These are phyloP conservation scores for Coregonus sp. DNA, from an alignment of 2,797 vertebrate species.

Conservation along the genomic window DNA sequence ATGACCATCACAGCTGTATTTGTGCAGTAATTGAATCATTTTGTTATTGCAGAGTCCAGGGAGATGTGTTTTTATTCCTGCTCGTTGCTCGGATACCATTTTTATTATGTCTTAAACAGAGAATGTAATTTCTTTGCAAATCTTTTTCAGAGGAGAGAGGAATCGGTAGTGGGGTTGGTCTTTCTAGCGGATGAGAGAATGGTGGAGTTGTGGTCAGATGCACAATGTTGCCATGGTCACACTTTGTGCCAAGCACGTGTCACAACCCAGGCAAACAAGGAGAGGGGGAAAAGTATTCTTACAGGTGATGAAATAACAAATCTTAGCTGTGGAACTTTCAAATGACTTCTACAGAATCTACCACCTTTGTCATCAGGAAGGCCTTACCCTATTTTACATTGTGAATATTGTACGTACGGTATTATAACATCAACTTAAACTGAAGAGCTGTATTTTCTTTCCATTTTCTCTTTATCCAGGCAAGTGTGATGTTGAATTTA, in stretches of 20 bases:
- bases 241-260: constrained; percentile 20
- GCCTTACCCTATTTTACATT: neutral
- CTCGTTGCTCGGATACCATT: constrained; percentile 49
- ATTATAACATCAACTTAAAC: neutral
- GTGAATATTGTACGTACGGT: neutral
- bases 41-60: constrained; percentile 54
- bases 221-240: constrained; percentile 22
- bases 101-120: constrained; percentile 58
- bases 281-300: neutral
- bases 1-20: constrained; percentile 18
- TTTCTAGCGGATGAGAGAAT: neutral
- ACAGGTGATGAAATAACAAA: neutral
- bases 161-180: neutral
- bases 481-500: neutral
- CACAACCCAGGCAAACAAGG: neutral
- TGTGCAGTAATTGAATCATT: constrained; percentile 58
- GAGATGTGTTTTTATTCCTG: constrained; percentile 58
- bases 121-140: constrained; percentile 34
- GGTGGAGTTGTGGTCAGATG: constrained; percentile 9
- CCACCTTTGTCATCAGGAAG: neutral
- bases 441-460: neutral
- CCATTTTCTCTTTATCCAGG: neutral
- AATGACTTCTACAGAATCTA: neutral
- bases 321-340: neutral
- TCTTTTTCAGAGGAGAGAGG: constrained; percentile 23